A percentile compares a stretch with the other conserved stretches of the same genome.
Evolutionary conservation across 2,888 invertebrate species (phyloP).

Genomic region (Formica aserva): DNA sequence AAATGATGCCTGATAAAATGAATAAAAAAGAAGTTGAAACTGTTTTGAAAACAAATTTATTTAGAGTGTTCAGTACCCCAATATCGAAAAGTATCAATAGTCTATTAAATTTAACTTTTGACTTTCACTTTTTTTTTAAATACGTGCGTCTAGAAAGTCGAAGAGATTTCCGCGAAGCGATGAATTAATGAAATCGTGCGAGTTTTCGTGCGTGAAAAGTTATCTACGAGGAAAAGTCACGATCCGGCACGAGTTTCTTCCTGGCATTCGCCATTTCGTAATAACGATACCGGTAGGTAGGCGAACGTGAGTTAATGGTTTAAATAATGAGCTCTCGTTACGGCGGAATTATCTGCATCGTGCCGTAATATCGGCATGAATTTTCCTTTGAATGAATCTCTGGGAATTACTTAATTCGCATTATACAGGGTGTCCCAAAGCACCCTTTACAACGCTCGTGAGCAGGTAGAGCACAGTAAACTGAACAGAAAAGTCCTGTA

Average conservation of each 20-base stretch:
- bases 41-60: not conserved
- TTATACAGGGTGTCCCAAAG: no score
- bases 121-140: not conserved
- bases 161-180: not conserved
- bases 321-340: slow-evolving; percentile 35
- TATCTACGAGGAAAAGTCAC: slow-evolving; percentile 58
- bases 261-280: slow-evolving; percentile 6
- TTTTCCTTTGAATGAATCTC: not conserved
- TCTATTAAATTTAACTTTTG: slow-evolving; percentile 2
- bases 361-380: not conserved
- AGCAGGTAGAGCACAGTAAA: no score
- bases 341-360: slow-evolving; percentile 3
- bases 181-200: not conserved
- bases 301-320: slow-evolving; percentile 10
- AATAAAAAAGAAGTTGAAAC: not conserved
- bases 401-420: not conserved
- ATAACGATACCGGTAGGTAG: not conserved
- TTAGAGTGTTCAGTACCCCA: not conserved
- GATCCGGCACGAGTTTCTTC: slow-evolving; percentile 43
- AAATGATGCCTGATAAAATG: not conserved
- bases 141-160: not conserved
- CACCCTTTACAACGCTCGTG: no score
- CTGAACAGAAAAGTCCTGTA: no score
- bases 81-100: slow-evolving; percentile 1
- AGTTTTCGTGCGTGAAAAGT: slow-evolving; percentile 50